Conservation (phyloP, 2,888 invertebrate species). For the Nephrotoma guestfalica region DNA sequence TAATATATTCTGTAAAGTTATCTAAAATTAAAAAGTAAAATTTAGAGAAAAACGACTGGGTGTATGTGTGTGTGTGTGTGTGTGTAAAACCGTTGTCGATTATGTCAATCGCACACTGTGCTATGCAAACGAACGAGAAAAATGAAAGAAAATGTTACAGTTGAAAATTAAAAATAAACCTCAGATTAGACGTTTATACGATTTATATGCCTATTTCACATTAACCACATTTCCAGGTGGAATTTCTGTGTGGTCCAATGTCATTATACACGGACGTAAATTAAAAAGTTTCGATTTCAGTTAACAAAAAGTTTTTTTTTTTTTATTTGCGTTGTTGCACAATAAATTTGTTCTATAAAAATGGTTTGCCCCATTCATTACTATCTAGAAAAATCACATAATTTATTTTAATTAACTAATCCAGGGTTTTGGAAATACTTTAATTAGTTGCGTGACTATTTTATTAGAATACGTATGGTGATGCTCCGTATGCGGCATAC, state of each 20-base stretch:
- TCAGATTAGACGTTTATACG: background rate
- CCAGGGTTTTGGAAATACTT: background rate
- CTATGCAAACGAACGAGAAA: background rate
- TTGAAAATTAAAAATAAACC: background rate
- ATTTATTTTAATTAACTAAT: background rate
- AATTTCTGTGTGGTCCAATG: background rate
- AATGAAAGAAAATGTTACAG: background rate
- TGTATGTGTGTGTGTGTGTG: background rate
- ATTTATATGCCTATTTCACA: background rate
- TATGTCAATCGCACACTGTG: background rate
- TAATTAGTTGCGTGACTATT: background rate
- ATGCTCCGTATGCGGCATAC: background rate
- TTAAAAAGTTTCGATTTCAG: background rate
- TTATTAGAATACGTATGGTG: background rate
- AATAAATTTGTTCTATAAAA: background rate
- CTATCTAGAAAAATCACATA: background rate
- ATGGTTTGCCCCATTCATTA: background rate
- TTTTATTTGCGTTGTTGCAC: background rate
- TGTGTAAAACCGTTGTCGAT: background rate
- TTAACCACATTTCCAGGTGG: background rate
- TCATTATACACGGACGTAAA: background rate
- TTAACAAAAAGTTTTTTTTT: background rate
- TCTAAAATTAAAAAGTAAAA: background rate
- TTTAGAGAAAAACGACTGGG: background rate
- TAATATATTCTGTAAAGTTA: background rate